phyloP scores from a whole-genome alignment of 1,140 invertebrate genomes.

The Hydropsyche tenuis region DNA sequence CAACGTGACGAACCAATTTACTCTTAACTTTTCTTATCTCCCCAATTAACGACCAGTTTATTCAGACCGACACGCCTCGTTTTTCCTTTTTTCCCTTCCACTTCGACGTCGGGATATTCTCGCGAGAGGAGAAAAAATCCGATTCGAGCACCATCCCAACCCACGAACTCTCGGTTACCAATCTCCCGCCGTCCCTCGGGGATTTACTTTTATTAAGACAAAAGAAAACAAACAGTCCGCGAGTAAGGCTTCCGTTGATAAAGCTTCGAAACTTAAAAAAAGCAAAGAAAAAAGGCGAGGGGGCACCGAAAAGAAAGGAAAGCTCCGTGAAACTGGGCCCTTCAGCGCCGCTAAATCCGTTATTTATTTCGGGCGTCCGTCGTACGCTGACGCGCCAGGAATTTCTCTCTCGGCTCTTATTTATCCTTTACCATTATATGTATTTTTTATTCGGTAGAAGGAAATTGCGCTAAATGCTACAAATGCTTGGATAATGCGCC shows the following conservation, averaged over 20 bases:
- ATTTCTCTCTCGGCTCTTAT: background rate
- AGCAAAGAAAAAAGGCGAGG: background rate
- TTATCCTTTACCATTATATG: background rate
- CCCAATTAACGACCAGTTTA: too few relatives aligned
- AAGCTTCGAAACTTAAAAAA: slow-evolving; percentile 43
- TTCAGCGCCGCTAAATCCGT: slow-evolving; percentile 36
- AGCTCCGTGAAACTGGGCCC: slow-evolving; percentile 27
- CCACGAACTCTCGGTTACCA: background rate
- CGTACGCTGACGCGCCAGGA: background rate
- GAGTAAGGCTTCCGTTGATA: slow-evolving; percentile 42
- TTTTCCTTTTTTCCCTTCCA: too few relatives aligned
- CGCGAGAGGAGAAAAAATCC: background rate
- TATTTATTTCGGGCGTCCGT: slow-evolving; percentile 41
- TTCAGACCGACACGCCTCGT: too few relatives aligned
- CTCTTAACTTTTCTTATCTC: too few relatives aligned
- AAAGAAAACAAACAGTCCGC: slow-evolving; percentile 45
- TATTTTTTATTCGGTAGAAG: slow-evolving; percentile 1
- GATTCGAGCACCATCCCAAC: too few relatives aligned
- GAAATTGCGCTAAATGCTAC: slow-evolving; percentile 39
- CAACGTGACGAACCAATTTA: too few relatives aligned
- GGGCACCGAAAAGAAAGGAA: slow-evolving; percentile 13
- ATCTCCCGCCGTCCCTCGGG: slow-evolving; percentile 4
- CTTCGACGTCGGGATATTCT: slow-evolving; percentile 1
- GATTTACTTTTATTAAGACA: slow-evolving; percentile 46
- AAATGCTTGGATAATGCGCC: slow-evolving; percentile 32